Conservation (phyloP, 2,113 vertebrate genomes). For the Furnarius figulus region DNA sequence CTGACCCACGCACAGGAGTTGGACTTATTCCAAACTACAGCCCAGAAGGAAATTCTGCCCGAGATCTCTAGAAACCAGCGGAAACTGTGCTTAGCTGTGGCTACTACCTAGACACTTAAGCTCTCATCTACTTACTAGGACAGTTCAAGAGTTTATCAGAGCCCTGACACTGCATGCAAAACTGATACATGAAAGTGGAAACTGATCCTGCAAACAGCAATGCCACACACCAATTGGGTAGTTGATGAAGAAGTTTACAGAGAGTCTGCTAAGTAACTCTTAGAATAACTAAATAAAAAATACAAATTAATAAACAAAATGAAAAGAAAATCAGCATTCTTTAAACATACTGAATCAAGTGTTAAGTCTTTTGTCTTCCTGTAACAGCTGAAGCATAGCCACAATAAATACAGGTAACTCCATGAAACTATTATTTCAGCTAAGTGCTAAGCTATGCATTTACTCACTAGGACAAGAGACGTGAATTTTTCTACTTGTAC, state of each 20-base stretch:
- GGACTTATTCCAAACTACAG: neutral
- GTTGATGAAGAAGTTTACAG: neutral
- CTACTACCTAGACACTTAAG: neutral
- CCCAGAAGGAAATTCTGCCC: neutral
- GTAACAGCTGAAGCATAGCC: neutral
- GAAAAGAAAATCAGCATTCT: neutral
- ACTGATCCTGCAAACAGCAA: neutral
- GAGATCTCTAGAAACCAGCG: neutral
- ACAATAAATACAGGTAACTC: neutral
- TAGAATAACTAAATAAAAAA: neutral
- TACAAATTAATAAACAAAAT: neutral
- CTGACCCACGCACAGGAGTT: fast-evolving
- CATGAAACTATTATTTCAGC: neutral
- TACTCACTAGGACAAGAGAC: neutral
- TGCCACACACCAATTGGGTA: neutral
- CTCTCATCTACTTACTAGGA: neutral
- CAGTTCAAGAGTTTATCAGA: neutral
- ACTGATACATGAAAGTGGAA: neutral
- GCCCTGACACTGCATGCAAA: neutral
- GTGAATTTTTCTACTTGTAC: neutral
- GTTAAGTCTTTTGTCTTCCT: neutral
- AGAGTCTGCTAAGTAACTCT: neutral
- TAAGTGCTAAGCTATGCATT: neutral
- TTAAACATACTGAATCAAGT: neutral
- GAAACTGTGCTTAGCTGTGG: neutral